phyloP scores from a whole-genome alignment of 2,888 invertebrate genomes.

The Limenitis camilla region DNA sequence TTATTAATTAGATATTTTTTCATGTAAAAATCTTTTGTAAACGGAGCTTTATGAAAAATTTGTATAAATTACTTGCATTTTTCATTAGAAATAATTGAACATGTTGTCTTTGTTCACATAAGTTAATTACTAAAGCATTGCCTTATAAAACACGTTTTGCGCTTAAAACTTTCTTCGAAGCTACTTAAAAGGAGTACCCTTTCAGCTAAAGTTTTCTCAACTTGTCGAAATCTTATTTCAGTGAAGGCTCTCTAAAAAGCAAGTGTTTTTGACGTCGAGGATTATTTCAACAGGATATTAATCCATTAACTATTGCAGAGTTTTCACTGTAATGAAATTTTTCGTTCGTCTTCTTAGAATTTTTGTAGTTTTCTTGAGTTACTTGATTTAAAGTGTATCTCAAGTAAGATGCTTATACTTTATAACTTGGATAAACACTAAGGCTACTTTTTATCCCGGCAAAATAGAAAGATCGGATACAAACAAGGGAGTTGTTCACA shows the following conservation, averaged over 20 bases:
- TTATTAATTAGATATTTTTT: no score
- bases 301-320: conserved; percentile 8
- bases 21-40: no score
- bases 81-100: no score
- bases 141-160: conserved; percentile 1
- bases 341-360: not conserved
- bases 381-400: not conserved
- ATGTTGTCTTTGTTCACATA: not conserved
- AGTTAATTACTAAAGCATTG: not conserved
- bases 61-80: no score
- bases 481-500: no score
- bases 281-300: conserved; percentile 10
- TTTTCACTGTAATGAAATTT: conserved; percentile 8
- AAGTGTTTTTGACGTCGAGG: conserved; percentile 12
- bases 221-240: conserved; percentile 12
- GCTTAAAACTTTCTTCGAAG: not conserved
- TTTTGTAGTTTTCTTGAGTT: not conserved
- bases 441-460: no score
- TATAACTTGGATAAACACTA: no score
- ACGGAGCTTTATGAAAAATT: no score
- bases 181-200: conserved; percentile 26
- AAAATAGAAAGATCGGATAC: no score
- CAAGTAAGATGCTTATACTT: no score
- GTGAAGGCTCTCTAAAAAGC: conserved; percentile 2
- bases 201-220: conserved; percentile 7